phyloP scores from a whole-genome alignment of 2,113 vertebrate genomes.

The Trochalopteron elliotii region DNA sequence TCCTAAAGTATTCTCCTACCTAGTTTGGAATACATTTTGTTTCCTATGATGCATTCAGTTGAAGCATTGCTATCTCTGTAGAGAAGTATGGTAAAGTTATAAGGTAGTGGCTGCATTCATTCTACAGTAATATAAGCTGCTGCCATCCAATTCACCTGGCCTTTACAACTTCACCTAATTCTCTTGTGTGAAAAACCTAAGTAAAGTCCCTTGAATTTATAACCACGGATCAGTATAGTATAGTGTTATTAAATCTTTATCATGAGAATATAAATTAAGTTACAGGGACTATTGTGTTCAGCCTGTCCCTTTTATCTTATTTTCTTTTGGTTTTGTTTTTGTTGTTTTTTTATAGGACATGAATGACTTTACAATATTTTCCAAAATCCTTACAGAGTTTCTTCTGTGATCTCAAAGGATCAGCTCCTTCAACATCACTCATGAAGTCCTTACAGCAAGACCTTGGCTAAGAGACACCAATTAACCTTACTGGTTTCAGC shows the following conservation, averaged over 20 bases:
- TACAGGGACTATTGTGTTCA: not conserved
- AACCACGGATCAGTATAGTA: not conserved
- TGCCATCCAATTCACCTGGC: not conserved
- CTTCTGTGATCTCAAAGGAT: not conserved
- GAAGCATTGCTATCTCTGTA: not conserved
- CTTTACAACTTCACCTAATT: not conserved
- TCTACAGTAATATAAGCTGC: not conserved
- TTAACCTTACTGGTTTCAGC: not conserved
- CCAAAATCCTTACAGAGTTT: not conserved
- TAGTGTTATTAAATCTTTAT: not conserved
- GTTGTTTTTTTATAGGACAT: not conserved
- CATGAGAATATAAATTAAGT: not conserved
- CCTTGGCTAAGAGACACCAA: not conserved
- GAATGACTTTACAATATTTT: not conserved
- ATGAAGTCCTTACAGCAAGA: not conserved
- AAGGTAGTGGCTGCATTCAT: not conserved
- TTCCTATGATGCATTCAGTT: not conserved
- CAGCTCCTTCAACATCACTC: not conserved
- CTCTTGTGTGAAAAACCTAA: not conserved
- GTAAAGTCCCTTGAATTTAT: not conserved
- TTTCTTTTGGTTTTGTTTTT: no score
- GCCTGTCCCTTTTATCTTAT: no score
- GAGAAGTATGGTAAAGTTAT: not conserved
- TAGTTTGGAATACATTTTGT: not conserved
- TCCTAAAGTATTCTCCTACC: not conserved